Conservation (phyloP, 2,113 vertebrate genomes). For the Gobius niger region DNA sequence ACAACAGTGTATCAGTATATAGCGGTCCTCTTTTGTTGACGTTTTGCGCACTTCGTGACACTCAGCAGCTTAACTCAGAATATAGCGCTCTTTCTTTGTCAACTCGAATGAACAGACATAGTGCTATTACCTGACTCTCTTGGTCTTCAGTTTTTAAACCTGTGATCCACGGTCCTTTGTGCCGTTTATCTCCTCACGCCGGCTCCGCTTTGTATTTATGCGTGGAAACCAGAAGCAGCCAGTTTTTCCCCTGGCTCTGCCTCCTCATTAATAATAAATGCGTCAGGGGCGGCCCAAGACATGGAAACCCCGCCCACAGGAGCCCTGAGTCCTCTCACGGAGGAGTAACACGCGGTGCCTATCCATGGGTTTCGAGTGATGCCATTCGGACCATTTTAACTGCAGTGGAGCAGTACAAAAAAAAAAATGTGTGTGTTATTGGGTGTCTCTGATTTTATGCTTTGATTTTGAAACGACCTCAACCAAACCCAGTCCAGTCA, state of each 20-base stretch:
- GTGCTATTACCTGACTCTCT: slow-evolving; percentile 73
- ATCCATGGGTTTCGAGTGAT: no score
- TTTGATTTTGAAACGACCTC: no score
- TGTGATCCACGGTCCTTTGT: slow-evolving; percentile 64
- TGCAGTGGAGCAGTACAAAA: no score
- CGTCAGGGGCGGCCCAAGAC: slow-evolving; percentile 45
- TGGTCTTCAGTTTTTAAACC: slow-evolving; percentile 70
- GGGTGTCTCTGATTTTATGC: no score
- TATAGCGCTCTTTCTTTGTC: not conserved
- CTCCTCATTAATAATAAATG: slow-evolving; percentile 70
- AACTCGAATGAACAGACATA: not conserved
- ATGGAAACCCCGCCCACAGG: slow-evolving; percentile 38
- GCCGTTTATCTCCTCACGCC: slow-evolving; percentile 52
- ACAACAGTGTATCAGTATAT: slow-evolving; percentile 5
- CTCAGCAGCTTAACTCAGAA: slow-evolving; percentile 5
- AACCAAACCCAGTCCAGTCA: no score
- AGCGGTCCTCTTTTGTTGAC: not conserved
- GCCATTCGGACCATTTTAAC: no score
- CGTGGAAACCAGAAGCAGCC: slow-evolving; percentile 82
- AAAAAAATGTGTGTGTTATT: no score
- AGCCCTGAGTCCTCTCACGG: not conserved
- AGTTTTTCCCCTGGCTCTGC: slow-evolving; percentile 72
- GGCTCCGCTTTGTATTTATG: slow-evolving; percentile 78
- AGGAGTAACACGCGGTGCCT: not conserved
- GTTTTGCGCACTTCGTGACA: slow-evolving; percentile 15